Base-by-base conservation (phyloP, 2,797 vertebrate genomes). In the Oreonectes daqikongensis region DNA sequence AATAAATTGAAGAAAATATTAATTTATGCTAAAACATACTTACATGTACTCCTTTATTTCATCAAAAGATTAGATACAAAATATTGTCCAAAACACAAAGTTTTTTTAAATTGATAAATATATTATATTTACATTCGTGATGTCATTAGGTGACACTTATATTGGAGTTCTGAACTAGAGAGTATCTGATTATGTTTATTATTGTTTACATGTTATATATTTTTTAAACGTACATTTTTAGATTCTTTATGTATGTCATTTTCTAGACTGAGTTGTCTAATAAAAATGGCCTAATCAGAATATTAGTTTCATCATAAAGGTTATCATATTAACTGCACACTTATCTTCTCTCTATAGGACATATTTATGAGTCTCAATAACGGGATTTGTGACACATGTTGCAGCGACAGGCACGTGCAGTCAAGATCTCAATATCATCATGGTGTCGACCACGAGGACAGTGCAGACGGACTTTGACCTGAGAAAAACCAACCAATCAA, bases 371-470 rank as follows among this genome's bases (percentile, higher is more conserved):
- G 24, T 30, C 5, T 94, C 90, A 97, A 87, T 95, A 95, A 82
- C 94, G 93, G 2, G 94, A 94, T 80, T 94, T 92, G 77, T 93
- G 94, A 75, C 96, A 97, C 92, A 95, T 94, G 88, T 95, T 94
- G 40, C 95, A 97, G 78, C 90, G 94, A 70, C 95, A 97, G n/a
- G 91, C 87, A 83, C 85, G 89, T 0, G 95, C 95, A 0, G 95
- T 94, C 84, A 95, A 90, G 81, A 96, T 92, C 84, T 95, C 94
- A 1, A 96, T 88, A 69, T 94, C 90, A 7, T 94, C 90, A 17
- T 93, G 91, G 79, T 85, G 92, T 48, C 85, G 89, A 63, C 83
- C 85, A 5, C 83, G 85, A 2, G 88, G 88, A 52, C 95, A 97
- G 69, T 91, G 91, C 88, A 97, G 88, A n/a, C 87, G 93, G 78